These are phyloP conservation scores for Drosophila kepulauana DNA, from an alignment of 1,140 invertebrate species.

Conservation along the genomic window DNA sequence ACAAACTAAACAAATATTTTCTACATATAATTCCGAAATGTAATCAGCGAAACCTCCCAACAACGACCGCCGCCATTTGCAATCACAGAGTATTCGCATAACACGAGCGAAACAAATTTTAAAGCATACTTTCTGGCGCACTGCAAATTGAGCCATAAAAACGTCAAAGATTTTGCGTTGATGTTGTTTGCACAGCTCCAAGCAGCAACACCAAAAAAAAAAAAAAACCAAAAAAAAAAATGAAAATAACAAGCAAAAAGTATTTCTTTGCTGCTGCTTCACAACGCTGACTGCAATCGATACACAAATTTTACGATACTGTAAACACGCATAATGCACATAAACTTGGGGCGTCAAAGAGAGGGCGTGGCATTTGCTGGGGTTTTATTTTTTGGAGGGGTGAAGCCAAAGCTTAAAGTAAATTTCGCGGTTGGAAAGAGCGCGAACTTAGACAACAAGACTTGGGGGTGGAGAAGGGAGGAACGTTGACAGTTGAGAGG, in stretches of 20 bases:
- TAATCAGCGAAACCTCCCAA: background rate
- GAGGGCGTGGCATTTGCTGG: background rate
- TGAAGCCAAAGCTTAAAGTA: slow-evolving; percentile 22
- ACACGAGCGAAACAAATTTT: slow-evolving; percentile 19
- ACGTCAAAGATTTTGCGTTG: slow-evolving; percentile 47
- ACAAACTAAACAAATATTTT: background rate
- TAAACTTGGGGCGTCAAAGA: slow-evolving; percentile 42
- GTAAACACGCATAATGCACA: slow-evolving; percentile 76
- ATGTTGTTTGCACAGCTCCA: slow-evolving; percentile 47
- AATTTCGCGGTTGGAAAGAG: slow-evolving; percentile 34
- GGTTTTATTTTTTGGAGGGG: background rate
- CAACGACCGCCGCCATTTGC: background rate
- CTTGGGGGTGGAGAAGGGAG: background rate
- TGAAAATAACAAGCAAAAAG: slow-evolving; percentile 1
- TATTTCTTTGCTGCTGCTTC: slow-evolving; percentile 43
- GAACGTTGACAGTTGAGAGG: background rate
- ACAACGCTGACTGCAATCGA: slow-evolving; percentile 42
- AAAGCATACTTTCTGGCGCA: slow-evolving; percentile 49
- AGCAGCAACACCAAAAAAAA: slow-evolving; percentile 1
- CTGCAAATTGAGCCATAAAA: slow-evolving; percentile 77
- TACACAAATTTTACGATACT: slow-evolving; percentile 78
- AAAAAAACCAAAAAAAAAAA: background rate
- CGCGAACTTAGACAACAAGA: background rate
- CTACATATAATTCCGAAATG: background rate
- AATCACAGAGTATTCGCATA: slow-evolving; percentile 8